Conservation (phyloP, 2,797 vertebrate species). For the Squalus acanthias region DNA sequence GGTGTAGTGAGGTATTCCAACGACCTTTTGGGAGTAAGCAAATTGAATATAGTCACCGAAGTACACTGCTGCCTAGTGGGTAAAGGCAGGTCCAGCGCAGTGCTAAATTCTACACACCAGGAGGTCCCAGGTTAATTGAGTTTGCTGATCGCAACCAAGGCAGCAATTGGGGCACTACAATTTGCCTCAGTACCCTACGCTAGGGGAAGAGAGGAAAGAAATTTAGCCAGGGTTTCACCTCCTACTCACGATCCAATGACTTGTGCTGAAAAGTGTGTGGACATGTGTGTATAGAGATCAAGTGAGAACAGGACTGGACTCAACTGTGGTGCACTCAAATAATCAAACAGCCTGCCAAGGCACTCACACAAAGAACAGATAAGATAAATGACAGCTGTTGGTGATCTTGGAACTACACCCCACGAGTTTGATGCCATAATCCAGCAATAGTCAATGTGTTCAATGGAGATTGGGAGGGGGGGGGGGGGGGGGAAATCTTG, state of each 20-base stretch:
- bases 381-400: background rate
- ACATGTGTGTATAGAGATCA: background rate
- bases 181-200: too few species aligned
- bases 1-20: too few species aligned
- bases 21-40: too few species aligned
- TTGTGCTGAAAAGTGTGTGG: background rate
- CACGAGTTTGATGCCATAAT: background rate
- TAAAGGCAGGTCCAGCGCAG: too few species aligned
- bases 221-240: too few species aligned
- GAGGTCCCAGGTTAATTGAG: too few species aligned
- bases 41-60: too few species aligned
- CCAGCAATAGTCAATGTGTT: background rate
- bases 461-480: background rate
- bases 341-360: background rate
- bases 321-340: background rate
- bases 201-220: too few species aligned
- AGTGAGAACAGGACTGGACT: background rate
- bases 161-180: too few species aligned
- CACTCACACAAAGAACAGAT: background rate
- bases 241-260: background rate
- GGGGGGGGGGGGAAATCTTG: background rate
- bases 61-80: too few species aligned
- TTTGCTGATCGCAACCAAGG: too few species aligned
- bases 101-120: too few species aligned
- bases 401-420: background rate